Percentiles rank a stretch among this genome's conserved stretches.
These are phyloP conservation scores for Varanus salvator DNA, from an alignment of 2,113 vertebrate species.

Conservation along the genomic window DNA sequence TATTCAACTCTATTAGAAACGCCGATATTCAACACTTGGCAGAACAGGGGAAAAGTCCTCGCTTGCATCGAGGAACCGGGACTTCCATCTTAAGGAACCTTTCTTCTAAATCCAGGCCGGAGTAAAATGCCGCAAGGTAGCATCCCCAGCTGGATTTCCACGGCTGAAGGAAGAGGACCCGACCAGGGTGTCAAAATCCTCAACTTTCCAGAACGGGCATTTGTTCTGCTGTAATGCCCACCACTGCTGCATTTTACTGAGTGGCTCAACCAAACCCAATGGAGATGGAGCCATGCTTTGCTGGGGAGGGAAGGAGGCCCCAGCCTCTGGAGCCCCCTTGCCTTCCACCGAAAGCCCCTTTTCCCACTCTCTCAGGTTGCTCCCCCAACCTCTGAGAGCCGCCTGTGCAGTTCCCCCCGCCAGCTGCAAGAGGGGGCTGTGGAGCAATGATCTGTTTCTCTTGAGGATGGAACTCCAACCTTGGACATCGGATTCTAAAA, in stretches of 20 bases:
- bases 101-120: not conserved
- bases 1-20: not conserved
- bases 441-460: too few relatives aligned
- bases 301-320: not conserved
- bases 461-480: too few relatives aligned
- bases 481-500: too few relatives aligned
- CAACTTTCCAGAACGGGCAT: not conserved
- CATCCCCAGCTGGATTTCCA: not conserved
- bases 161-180: not conserved
- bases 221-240: not conserved
- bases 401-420: too few relatives aligned
- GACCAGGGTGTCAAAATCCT: not conserved
- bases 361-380: too few relatives aligned
- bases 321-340: too few relatives aligned
- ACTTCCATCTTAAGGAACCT: not conserved
- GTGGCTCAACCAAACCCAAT: not conserved
- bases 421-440: too few relatives aligned
- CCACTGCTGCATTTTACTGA: too few relatives aligned
- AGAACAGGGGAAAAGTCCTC: not conserved
- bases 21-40: rapidly evolving
- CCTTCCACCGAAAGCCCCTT: too few relatives aligned
- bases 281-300: not conserved
- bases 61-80: not conserved
- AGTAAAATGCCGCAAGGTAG: not conserved
- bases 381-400: too few relatives aligned